Percentiles rank a stretch among this genome's conserved stretches.
Evolutionary conservation across 35 echinoderm and acorn worm species (phyloP).

Genomic region (Apostichopus parvimensis): DNA sequence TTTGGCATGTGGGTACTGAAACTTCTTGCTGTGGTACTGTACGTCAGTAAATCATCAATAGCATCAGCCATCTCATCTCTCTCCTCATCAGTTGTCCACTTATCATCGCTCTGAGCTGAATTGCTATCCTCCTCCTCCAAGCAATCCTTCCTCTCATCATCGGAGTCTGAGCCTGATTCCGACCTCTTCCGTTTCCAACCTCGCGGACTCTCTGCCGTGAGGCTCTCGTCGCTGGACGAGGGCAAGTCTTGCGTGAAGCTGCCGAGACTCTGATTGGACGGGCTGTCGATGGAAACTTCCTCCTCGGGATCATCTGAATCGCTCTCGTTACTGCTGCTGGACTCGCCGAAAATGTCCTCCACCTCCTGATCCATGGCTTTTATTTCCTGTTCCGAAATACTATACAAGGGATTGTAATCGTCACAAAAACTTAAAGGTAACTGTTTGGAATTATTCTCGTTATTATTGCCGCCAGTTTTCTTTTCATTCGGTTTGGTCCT

Average conservation of each 20-base stretch:
- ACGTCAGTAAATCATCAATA: conserved; percentile 93
- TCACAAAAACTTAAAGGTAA: conserved; percentile 64
- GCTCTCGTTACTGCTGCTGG: conserved; percentile 58
- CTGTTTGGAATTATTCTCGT: not conserved
- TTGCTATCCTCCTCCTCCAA: conserved; percentile 46
- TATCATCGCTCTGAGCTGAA: conserved; percentile 78
- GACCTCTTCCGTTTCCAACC: conserved; percentile 86
- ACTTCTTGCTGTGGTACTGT: conserved; percentile 77
- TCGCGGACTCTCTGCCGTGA: conserved; percentile 79
- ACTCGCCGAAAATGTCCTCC: conserved; percentile 57
- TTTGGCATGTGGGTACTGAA: conserved; percentile 51
- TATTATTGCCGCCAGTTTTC: not conserved
- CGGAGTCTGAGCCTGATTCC: conserved; percentile 23
- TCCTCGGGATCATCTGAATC: not conserved
- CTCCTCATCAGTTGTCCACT: conserved; percentile 80
- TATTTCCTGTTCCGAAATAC: conserved; percentile 93
- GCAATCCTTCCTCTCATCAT: conserved; percentile 39
- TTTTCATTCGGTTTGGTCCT: not conserved
- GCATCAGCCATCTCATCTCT: conserved; percentile 87
- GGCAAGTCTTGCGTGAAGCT: conserved; percentile 77
- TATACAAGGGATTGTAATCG: conserved; percentile 94
- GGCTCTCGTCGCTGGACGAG: conserved; percentile 94
- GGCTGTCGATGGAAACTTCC: conserved; percentile 15
- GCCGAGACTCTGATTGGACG: conserved; percentile 69
- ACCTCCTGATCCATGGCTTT: conserved; percentile 96